Evolutionary conservation across 2,888 invertebrate genomes (phyloP), one percentile per base, ranked within the genome.

Genomic region (Caenorhabditis plicata): DNA sequence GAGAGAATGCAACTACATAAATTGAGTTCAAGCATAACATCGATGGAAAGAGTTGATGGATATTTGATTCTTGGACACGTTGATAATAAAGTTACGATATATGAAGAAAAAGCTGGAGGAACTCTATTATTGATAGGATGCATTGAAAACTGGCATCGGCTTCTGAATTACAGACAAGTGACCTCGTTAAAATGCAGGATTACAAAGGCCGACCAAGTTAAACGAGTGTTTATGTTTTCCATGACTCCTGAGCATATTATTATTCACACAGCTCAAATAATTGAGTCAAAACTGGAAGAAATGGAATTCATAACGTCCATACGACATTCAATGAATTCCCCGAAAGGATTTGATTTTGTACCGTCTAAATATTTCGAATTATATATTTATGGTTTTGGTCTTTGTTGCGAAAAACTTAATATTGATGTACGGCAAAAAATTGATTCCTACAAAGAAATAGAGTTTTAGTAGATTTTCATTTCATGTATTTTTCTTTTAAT

Each of bases 1-100:
- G 68, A 68, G 44, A n/a, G 68, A 36, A 68, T 68, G 68, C 62
- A 68, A 38, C 42, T 68, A 2, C 17, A 51, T 20, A 56, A 63
- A 19, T 11, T 60, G 15, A 25, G 32, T 13, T 53, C 54, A 4
- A 41, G 54, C 2, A 50, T 60, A 15, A 58, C 58, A 1, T 31
- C 49, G 11, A 44, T 68, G 53, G 61, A 57, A 23, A 47, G 68
- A 35, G 42, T 49, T 2, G 64, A 63, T 15, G 64, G 54, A 11
- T 60, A 52, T 35, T 40, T 68, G n/a, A 32, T 68, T 4, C 23
- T 64, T 20, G 68, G 60, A 32, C 61, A 57, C 46, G 51, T 60
- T 23, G 68, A 68, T 29, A 46, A 61, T 43, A 44, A 57, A 9
- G 38, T 68, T 4, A 55, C 62, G 17, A 63, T 68, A 26, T 65